Conservation (phyloP, 2,888 invertebrate species). For the Drosophila rubida region DNA sequence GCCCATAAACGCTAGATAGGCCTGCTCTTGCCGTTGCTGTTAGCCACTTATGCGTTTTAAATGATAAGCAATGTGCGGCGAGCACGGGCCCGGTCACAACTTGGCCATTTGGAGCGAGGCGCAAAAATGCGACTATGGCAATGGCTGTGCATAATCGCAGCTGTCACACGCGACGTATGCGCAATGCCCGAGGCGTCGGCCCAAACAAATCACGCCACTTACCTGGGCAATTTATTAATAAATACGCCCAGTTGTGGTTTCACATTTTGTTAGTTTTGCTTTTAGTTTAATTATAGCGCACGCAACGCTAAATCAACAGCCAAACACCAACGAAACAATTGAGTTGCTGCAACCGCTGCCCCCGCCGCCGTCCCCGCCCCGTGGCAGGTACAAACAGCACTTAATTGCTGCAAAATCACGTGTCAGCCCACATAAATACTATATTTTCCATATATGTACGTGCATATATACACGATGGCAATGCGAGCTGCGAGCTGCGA, state of each 20-base stretch:
- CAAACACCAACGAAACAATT: conserved; percentile 28
- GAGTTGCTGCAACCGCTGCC: conserved; percentile 25
- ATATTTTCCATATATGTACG: conserved; percentile 1
- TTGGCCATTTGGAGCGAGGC: conserved; percentile 35
- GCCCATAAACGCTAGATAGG: conserved; percentile 62
- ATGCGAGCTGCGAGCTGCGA: no score
- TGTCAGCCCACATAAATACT: conserved; percentile 40
- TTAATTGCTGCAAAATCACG: conserved; percentile 70
- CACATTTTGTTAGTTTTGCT: conserved; percentile 59
- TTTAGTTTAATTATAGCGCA: conserved; percentile 54
- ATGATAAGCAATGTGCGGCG: conserved; percentile 71
- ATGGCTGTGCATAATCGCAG: conserved; percentile 30
- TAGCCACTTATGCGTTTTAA: conserved; percentile 70
- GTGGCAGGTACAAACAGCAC: conserved; percentile 49
- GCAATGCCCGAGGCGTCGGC: conserved; percentile 59
- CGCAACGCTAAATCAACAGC: conserved; percentile 59
- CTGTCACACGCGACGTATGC: conserved; percentile 65
- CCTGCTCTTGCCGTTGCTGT: conserved; percentile 20
- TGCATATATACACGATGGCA: no score
- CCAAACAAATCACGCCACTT: conserved; percentile 65
- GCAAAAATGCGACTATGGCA: conserved; percentile 27
- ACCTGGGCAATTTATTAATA: conserved; percentile 44
- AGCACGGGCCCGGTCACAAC: no score
- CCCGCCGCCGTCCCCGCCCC: no score
- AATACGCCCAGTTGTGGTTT: conserved; percentile 50